These are phyloP conservation scores for Philonicus albiceps DNA, from an alignment of 2,888 invertebrate genomes.

Conservation along the genomic window DNA sequence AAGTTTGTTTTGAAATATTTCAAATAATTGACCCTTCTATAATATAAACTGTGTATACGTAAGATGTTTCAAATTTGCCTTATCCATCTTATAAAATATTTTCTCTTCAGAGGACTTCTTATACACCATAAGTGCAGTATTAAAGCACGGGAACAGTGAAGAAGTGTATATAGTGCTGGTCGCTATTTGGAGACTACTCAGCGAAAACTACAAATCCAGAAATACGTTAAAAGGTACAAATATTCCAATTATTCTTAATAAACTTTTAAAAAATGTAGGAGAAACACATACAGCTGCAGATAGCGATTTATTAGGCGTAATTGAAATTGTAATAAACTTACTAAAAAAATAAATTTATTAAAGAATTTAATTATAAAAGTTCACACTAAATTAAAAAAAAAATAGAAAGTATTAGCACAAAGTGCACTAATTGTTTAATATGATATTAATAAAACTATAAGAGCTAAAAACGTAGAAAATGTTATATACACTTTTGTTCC, in stretches of 20 bases:
- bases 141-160: conserved; percentile 51
- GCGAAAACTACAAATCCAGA: conserved; percentile 57
- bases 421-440: neutral
- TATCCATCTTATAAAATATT: neutral
- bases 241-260: conserved; percentile 53
- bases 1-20: too few relatives aligned
- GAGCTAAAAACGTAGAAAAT: neutral
- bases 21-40: too few relatives aligned
- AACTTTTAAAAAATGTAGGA: conserved; percentile 46
- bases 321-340: conserved; percentile 52
- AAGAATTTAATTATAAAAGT: neutral
- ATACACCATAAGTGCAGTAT: conserved; percentile 31
- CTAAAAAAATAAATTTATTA: neutral
- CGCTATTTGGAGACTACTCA: conserved; percentile 58
- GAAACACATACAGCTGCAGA: conserved; percentile 43
- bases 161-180: conserved; percentile 57
- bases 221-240: conserved; percentile 57
- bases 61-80: neutral
- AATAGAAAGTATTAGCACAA: neutral
- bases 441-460: neutral
- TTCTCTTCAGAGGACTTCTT: conserved; percentile 47
- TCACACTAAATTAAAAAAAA: conserved; percentile 46
- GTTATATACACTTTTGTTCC: conserved; percentile 12
- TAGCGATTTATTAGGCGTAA: conserved; percentile 52
- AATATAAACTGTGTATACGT: too few relatives aligned